Evolutionary conservation across 2,888 invertebrate genomes (phyloP), one percentile per base, ranked within the genome.

Genomic region (Iphiclides podalirius): DNA sequence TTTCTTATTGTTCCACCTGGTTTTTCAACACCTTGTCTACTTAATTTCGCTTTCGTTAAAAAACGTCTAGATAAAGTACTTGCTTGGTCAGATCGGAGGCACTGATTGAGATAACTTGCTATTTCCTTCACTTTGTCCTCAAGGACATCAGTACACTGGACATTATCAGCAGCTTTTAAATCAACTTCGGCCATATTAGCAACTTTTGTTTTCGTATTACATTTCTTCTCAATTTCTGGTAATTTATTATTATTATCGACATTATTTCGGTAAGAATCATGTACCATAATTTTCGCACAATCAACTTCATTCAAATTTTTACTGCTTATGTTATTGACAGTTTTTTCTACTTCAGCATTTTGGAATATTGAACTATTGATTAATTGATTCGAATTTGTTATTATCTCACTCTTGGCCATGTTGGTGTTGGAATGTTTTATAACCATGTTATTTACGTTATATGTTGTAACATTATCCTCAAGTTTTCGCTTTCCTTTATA

Each of bases 1-100:
- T 52, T 36, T 15, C 53, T 20, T 39, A 17, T 11, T 28, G 14
- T 31, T 41, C 83, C 82, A 67, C 82, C 85, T 47, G 84, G 83
- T 57, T 79, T 78, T 64, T 48, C 33, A 43, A 26, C 45, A 47
- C 53, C 78, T 73, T 64, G 76, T 76, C 48, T 78, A 73, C 64
- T 71, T 52, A 75, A 61, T 62, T 82, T 82, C 1, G 77, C 73
- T 54, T 69, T 68, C 20, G 17, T 44, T n/a, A 31, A n/a, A 20
- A 36, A 50, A 20, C 20, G 45, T n/a, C 36, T 40, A 9, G 50
- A 2, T 4, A 20, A 40, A 11, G 31, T 20, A 31, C 36, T 45
- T 15, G 11, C 31, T 14, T 50, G 45, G 15, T 35, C 44, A 4
- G 31, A 6, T 14, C 36, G 8, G 33, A 46, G 33, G 35, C 40